Evolutionary conservation across 2,888 invertebrate species (phyloP), one percentile per base, ranked within the genome.

Genomic region (Eristalis tenax): DNA sequence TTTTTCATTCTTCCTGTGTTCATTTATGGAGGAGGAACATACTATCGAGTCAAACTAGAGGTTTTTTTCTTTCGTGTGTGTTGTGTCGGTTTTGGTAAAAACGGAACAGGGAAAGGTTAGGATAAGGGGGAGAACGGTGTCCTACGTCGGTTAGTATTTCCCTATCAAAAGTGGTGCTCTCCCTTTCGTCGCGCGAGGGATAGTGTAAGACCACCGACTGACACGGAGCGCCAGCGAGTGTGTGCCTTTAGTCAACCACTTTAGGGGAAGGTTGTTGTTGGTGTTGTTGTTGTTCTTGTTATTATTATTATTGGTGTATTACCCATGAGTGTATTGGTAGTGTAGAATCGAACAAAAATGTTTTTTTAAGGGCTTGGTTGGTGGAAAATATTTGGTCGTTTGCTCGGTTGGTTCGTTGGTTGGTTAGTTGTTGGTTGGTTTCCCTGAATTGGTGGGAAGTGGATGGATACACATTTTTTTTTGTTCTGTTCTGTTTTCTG

Each of bases 341-440:
- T n/a, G 83, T 65, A 83, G 79, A 87, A 83, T 79, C 79, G 87
- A 80, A 87, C 79, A 63, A 73, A 69, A 86, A 75, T 15, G 38
- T 59, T 84, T 74, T 85, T 87, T 87, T 83, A 83, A 87, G 87
- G 87, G 87, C 87, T 87, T 87, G 87, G 87, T 87, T 86, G 86
- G 86, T 86, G 86, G 86, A 86, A 86, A 78, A 83, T 68, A 78
- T 87, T 87, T 75, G 87, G 78, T 75, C 81, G 74, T 77, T 80
- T 80, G 81, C 83, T 74, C 81, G 61, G 26, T 13, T 59, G 50
- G 18, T 50, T 50, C 18, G 50, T 50, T 50, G 50, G 50, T 50
- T 50, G 18, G 50, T 50, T 50, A 50, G 50, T 50, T 43, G 43
- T 43, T 50, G 50, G 50, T 50, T 50, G 50, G 50, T 50, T 50